These are phyloP conservation scores for Nasonia oneida DNA, from an alignment of 2,888 invertebrate genomes.

Conservation along the genomic window DNA sequence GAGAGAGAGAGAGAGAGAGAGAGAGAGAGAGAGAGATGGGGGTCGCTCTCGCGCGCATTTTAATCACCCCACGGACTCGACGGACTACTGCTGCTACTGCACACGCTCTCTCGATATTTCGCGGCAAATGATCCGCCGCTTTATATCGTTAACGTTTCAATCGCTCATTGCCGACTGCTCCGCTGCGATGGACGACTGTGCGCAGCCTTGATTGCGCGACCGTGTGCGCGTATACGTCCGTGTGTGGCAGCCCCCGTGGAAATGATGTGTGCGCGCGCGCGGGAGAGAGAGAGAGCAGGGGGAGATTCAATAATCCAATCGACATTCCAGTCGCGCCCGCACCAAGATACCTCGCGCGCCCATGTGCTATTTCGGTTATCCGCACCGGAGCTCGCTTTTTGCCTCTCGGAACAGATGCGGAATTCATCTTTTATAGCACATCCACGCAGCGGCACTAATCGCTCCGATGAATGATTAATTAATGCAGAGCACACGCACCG, in stretches of 20 bases:
- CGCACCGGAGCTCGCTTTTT: conserved; percentile 12
- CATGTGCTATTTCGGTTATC: background rate
- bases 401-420: background rate
- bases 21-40: conserved; percentile 23
- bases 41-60: conserved; percentile 58
- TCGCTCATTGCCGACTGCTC: conserved; percentile 66
- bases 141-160: conserved; percentile 73
- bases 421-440: background rate
- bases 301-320: conserved; percentile 44
- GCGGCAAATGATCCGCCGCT: conserved; percentile 68
- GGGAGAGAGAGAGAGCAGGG: background rate
- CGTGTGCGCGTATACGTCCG: background rate
- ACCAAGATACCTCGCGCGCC: conserved; percentile 23
- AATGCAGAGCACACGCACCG: no score
- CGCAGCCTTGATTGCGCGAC: background rate
- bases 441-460: background rate
- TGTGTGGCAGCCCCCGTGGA: background rate
- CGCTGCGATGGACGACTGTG: background rate
- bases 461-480: no score
- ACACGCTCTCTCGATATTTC: conserved; percentile 58
- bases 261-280: background rate
- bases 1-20: conserved; percentile 34
- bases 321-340: conserved; percentile 41
- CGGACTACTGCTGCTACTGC: conserved; percentile 37
- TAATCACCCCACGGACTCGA: conserved; percentile 62